These are phyloP conservation scores for Eurytoma adleriae DNA, from an alignment of 2,888 invertebrate genomes.

Conservation along the genomic window DNA sequence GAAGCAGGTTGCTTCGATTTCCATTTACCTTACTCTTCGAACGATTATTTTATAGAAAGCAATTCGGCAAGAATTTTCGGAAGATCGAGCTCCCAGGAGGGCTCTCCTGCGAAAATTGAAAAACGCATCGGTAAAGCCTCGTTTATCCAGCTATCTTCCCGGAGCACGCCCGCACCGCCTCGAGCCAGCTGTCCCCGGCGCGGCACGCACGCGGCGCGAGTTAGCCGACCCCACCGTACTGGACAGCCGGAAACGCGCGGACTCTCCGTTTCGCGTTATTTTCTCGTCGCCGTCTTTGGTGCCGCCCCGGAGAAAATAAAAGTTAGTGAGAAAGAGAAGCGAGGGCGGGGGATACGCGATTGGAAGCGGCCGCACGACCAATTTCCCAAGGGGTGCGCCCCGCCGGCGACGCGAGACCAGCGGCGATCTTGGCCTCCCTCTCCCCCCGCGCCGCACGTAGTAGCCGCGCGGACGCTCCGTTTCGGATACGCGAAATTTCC, in stretches of 20 bases:
- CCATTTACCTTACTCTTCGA: too few species aligned
- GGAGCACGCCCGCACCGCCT: background rate
- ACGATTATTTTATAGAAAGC: too few species aligned
- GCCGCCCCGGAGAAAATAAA: slow-evolving; percentile 65
- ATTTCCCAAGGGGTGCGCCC: slow-evolving; percentile 66
- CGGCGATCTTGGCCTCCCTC: background rate
- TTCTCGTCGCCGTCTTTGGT: slow-evolving; percentile 61
- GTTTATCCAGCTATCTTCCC: slow-evolving; percentile 48
- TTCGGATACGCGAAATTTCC: slow-evolving; percentile 46
- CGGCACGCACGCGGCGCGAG: slow-evolving; percentile 47
- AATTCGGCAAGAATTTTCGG: slow-evolving; percentile 15
- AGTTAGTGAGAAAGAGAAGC: slow-evolving; percentile 60
- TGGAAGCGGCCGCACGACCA: slow-evolving; percentile 62
- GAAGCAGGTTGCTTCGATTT: too few species aligned
- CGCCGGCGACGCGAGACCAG: background rate
- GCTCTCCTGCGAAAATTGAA: slow-evolving; percentile 47
- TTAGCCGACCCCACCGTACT: slow-evolving; percentile 35
- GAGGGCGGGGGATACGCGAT: slow-evolving; percentile 46
- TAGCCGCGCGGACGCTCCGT: background rate
- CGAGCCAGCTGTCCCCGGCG: slow-evolving; percentile 19
- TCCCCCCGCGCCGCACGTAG: slow-evolving; percentile 51
- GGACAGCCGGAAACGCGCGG: slow-evolving; percentile 25
- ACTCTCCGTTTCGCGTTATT: slow-evolving; percentile 66
- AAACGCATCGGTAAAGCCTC: slow-evolving; percentile 47
- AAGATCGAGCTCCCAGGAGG: background rate